Evolutionary conservation across 2,113 vertebrate species (phyloP).

Genomic region (Nannospalax galili): DNA sequence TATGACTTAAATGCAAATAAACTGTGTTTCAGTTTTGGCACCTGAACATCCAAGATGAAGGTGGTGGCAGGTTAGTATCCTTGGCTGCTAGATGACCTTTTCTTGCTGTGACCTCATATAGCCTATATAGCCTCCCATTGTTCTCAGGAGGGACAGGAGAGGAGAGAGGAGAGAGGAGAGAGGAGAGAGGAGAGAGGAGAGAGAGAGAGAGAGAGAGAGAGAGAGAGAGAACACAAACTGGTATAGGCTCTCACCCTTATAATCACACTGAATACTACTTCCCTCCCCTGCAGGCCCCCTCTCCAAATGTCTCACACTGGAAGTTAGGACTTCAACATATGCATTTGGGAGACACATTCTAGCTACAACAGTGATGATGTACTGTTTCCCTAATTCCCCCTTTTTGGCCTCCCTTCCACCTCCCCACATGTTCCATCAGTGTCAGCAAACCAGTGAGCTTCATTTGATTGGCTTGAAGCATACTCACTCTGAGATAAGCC

Average conservation of each 20-base stretch:
- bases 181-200: background rate
- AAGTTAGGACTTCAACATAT: background rate
- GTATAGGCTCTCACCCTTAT: background rate
- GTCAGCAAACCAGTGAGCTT: background rate
- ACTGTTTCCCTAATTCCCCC: background rate
- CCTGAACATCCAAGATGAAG: background rate
- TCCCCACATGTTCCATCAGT: background rate
- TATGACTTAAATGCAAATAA: background rate
- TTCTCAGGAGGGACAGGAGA: too few species aligned
- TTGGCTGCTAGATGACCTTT: background rate
- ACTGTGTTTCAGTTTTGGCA: background rate
- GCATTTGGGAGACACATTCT: background rate
- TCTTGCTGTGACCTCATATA: background rate
- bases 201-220: too few species aligned
- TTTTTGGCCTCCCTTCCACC: background rate
- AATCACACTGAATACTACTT: background rate
- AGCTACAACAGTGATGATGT: background rate
- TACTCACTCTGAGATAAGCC: background rate
- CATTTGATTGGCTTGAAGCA: background rate
- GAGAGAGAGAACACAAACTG: background rate
- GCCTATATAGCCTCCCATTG: too few species aligned
- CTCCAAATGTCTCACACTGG: background rate
- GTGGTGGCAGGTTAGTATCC: background rate
- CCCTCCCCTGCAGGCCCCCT: background rate
- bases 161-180: too few species aligned